Evolutionary conservation across 2,797 vertebrate genomes (phyloP), one percentile per base, ranked within the genome.

Genomic region (Pteropus rufus): DNA sequence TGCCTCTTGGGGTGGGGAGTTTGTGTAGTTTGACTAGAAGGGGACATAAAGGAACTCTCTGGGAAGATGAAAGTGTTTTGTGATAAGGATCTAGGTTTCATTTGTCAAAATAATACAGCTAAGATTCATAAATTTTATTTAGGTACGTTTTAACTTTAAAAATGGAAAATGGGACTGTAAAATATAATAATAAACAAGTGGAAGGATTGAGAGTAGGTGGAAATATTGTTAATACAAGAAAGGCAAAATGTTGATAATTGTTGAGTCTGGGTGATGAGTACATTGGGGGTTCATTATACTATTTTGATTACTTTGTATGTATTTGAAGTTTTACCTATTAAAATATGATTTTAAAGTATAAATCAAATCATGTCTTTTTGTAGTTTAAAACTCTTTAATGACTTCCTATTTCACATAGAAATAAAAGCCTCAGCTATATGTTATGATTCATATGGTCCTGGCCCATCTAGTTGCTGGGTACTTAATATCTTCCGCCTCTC

Each of bases 101-200:
- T 86, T 93, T 96, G 72, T 92, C 88, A 92, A 75, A 93, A 76
- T 39, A 64, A 88, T 79, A 26, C 12, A 80, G 67, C 8, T 80
- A 58, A 79, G 24, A 96, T 75, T 70, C 82, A 52, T 82, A 69
- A 18, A 91, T 93, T 91, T 88, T 26, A 49, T n/a, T 76, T 80
- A 87, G 86, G 72, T 90, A 49, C 36, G 81, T 93, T 92, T 95
- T 82, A 34, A 52, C 29, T 85, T 52, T 39, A 64, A 80, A 64
- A 93, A 56, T 67, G 49, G 76, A 91, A 96, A 69, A 26, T 23
- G 29, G 9, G 44, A 73, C 9, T 87, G 11, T 84, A 76, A 44
- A 93, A 86, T 64, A 64, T 67, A 87, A 83, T 21, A 89, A 80
- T 77, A 72, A 91, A 54, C 46, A 34, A 60, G 34, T 83, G 19